Conservation (phyloP, 2,113 vertebrate genomes). For the Chaetodon auriga region DNA sequence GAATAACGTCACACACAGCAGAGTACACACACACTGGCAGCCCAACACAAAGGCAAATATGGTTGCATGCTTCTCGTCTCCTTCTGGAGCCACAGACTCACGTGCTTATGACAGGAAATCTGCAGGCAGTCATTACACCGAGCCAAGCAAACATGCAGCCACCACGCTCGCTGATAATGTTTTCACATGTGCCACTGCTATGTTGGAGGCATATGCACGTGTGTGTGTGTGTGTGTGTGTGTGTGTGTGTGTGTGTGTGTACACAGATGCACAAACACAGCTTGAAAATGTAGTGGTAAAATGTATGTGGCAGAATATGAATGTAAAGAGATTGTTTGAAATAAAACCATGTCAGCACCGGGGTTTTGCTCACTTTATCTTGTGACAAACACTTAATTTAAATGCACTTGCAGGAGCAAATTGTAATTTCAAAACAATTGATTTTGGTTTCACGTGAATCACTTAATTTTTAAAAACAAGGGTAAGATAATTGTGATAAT, state of each 20-base stretch:
- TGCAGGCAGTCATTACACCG: conserved; percentile 80
- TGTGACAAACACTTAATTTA: conserved; percentile 1
- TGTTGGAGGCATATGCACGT: conserved; percentile 20
- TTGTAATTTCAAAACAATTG: neutral
- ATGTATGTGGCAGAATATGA: conserved; percentile 20
- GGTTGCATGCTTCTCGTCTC: conserved; percentile 63
- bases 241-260: neutral
- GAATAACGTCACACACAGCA: conserved; percentile 83
- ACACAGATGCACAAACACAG: conserved; percentile 31
- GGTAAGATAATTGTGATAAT: neutral
- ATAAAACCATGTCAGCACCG: neutral
- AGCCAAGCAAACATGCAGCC: conserved; percentile 78
- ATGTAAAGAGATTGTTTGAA: neutral
- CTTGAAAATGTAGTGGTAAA: conserved; percentile 30
- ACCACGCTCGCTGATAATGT: conserved; percentile 64
- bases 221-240: neutral
- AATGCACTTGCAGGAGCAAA: conserved; percentile 4
- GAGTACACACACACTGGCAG: conserved; percentile 80
- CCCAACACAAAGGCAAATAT: conserved; percentile 84
- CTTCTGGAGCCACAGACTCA: conserved; percentile 64
- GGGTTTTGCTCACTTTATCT: neutral
- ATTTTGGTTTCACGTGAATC: no score
- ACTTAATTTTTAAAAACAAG: no score
- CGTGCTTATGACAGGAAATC: conserved; percentile 78
- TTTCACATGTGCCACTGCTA: conserved; percentile 63